Evolutionary conservation across 2,113 vertebrate species (phyloP).

Genomic region (Herpetotheres cachinnans): DNA sequence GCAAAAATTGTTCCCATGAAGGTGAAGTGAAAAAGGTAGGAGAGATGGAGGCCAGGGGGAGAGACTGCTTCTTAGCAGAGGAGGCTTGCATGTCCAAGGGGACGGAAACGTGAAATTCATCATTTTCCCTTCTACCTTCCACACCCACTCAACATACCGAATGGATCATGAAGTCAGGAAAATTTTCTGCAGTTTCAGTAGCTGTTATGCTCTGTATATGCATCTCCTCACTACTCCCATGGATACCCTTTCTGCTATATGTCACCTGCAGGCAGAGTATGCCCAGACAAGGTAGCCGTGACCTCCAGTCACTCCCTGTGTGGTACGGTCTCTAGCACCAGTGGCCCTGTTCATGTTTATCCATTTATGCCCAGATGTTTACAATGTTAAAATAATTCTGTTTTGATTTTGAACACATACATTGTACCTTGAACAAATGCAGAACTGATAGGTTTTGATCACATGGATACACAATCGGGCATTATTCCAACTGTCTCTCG

Average conservation of each 20-base stretch:
- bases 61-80: not conserved
- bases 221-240: not conserved
- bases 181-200: not conserved
- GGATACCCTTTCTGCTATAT: not conserved
- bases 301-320: not conserved
- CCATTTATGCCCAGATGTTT: not conserved
- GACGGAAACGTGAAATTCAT: not conserved
- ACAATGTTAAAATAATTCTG: not conserved
- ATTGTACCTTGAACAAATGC: not conserved
- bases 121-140: not conserved
- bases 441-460: not conserved
- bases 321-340: not conserved
- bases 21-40: not conserved
- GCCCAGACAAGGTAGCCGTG: rapidly evolving
- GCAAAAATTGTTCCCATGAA: not conserved
- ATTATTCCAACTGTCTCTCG: not conserved
- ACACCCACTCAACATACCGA: rapidly evolving
- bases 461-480: not conserved
- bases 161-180: not conserved
- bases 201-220: not conserved
- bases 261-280: not conserved
- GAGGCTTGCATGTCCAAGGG: not conserved
- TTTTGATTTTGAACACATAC: not conserved
- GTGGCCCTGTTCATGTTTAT: rapidly evolving
- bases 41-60: not conserved